Evolutionary conservation across 2,113 vertebrate genomes (phyloP).

Genomic region (Montifringilla adamsi): DNA sequence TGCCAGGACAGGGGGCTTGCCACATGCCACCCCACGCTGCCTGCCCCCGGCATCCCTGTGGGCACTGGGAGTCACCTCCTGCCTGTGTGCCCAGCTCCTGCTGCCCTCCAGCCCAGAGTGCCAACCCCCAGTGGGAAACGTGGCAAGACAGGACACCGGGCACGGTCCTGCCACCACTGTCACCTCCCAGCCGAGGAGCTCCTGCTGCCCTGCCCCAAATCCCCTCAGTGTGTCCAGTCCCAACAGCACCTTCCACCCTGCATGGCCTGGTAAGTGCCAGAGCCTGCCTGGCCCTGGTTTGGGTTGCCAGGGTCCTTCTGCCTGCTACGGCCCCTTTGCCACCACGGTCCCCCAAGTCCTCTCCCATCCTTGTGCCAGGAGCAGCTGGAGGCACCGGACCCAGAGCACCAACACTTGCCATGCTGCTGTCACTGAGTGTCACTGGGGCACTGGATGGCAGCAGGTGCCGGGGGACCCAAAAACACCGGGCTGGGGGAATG

Average conservation of each 20-base stretch:
- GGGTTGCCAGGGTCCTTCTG: neutral
- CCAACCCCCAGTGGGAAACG: rapidly evolving
- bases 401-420: rapidly evolving
- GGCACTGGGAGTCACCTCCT: neutral
- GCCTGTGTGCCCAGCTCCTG: neutral
- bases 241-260: neutral
- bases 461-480: neutral
- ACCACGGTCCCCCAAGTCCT: rapidly evolving
- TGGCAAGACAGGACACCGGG: rapidly evolving
- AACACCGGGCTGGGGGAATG: rapidly evolving
- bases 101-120: rapidly evolving
- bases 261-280: rapidly evolving
- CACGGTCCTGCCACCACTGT: neutral
- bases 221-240: neutral
- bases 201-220: neutral
- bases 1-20: neutral
- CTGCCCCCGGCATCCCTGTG: neutral
- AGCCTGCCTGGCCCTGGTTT: neutral
- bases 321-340: neutral
- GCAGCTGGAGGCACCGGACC: rapidly evolving
- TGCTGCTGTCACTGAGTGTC: rapidly evolving
- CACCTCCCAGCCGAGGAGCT: neutral
- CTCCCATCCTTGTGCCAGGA: neutral
- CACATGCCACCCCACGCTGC: rapidly evolving
- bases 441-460: neutral